These are phyloP conservation scores for Cyclina sinensis DNA, from an alignment of 1,140 invertebrate genomes.

Conservation along the genomic window DNA sequence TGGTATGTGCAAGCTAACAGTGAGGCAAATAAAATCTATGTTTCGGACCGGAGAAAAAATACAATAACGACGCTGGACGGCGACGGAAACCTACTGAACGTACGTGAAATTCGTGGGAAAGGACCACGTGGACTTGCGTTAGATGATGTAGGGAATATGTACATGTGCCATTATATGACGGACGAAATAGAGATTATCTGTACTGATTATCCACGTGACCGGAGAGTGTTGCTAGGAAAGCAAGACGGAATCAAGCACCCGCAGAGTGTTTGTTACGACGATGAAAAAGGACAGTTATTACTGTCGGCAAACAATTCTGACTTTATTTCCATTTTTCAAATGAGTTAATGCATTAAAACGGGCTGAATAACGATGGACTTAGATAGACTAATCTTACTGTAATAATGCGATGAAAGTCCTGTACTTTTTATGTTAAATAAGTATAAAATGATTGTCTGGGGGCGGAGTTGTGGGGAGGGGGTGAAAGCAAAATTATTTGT, in stretches of 20 bases:
- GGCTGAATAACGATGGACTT: no score
- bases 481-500: no score
- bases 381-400: no score
- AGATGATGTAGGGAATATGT: slow-evolving; percentile 44
- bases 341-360: no score
- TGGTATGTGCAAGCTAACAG: slow-evolving; percentile 45
- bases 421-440: no score
- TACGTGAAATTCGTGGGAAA: slow-evolving; percentile 26
- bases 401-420: no score
- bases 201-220: neutral
- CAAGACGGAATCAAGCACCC: slow-evolving; percentile 45
- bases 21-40: slow-evolving; percentile 25
- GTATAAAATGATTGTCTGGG: no score
- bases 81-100: neutral
- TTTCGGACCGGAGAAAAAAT: slow-evolving; percentile 52
- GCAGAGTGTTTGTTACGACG: slow-evolving; percentile 30
- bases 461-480: no score
- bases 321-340: slow-evolving; percentile 49
- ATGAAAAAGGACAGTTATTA: slow-evolving; percentile 18
- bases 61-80: slow-evolving; percentile 32
- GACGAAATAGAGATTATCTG: slow-evolving; percentile 51
- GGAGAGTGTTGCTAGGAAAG: slow-evolving; percentile 15
- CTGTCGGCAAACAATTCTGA: slow-evolving; percentile 40
- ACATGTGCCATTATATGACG: slow-evolving; percentile 47
- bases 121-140: slow-evolving; percentile 36